These are phyloP conservation scores for Octomys mimax DNA, from an alignment of 2,797 vertebrate genomes.

Conservation along the genomic window DNA sequence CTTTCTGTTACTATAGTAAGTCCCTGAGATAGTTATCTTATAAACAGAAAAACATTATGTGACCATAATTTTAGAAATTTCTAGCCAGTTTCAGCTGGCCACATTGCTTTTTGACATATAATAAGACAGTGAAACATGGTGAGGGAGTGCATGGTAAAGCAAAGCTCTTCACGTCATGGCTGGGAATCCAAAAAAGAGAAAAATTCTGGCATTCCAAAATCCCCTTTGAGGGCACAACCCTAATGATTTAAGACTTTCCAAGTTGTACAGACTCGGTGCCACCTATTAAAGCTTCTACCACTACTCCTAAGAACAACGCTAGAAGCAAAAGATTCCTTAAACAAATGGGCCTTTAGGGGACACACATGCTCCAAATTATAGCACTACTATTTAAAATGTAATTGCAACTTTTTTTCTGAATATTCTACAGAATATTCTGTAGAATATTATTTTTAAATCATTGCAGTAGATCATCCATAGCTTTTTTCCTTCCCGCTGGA, in stretches of 20 bases:
- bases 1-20: background rate
- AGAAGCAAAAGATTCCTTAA: background rate
- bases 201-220: background rate
- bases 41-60: background rate
- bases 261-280: background rate
- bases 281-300: background rate
- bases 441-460: background rate
- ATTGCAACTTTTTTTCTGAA: background rate
- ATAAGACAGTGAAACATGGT: background rate
- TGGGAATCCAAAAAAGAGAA: background rate
- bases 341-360: background rate
- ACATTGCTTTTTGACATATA: background rate
- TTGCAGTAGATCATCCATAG: background rate
- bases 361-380: background rate
- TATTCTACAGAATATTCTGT: background rate
- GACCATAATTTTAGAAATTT: background rate
- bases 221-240: background rate
- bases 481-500: background rate
- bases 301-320: background rate
- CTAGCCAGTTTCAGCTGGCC: background rate
- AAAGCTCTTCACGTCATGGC: background rate
- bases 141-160: background rate
- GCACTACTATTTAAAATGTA: conserved; percentile 36
- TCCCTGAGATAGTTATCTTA: background rate
- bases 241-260: background rate